A percentile compares a stretch with the other conserved stretches of the same genome.
These are phyloP conservation scores for Ursus arctos DNA, from an alignment of 2,113 vertebrate species.

Conservation along the genomic window DNA sequence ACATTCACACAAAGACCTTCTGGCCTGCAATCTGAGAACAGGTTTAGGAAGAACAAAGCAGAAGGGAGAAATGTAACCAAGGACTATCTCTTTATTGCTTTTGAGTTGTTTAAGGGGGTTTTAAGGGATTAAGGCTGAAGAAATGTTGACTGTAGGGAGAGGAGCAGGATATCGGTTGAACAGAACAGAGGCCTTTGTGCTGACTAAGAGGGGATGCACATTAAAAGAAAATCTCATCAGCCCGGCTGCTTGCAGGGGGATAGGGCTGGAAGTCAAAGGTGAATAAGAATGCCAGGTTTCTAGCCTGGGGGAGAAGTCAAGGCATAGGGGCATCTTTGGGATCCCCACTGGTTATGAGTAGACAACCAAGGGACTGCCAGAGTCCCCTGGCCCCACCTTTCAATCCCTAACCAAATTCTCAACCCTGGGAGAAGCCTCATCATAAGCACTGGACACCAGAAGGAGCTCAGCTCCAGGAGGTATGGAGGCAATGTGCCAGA, in stretches of 20 bases:
- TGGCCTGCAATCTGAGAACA: slow-evolving; percentile 74
- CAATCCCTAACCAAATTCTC: neutral
- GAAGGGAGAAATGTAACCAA: slow-evolving; percentile 77
- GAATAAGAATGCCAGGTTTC: slow-evolving; percentile 8
- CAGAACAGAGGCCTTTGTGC: slow-evolving; percentile 80
- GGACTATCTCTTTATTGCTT: slow-evolving; percentile 74
- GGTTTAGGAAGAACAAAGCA: slow-evolving; percentile 82
- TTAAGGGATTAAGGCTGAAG: slow-evolving; percentile 82
- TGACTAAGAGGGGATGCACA: slow-evolving; percentile 65
- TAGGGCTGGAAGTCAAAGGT: neutral
- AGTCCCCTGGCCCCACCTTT: neutral
- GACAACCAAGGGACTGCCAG: neutral
- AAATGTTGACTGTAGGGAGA: slow-evolving; percentile 75
- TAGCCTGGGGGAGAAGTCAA: neutral
- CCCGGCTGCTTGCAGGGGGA: neutral
- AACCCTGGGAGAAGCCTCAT: neutral
- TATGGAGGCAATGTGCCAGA: neutral
- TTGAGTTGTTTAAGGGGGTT: slow-evolving; percentile 81
- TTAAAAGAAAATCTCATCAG: slow-evolving; percentile 51
- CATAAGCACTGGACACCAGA: neutral
- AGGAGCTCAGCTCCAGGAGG: neutral
- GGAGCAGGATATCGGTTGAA: slow-evolving; percentile 74
- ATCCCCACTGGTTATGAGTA: neutral
- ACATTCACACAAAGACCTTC: slow-evolving; percentile 80
- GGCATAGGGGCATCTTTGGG: neutral